Evolutionary conservation across 2,113 vertebrate genomes (phyloP), one percentile per base, ranked within the genome.

Genomic region (Heterocephalus glaber): DNA sequence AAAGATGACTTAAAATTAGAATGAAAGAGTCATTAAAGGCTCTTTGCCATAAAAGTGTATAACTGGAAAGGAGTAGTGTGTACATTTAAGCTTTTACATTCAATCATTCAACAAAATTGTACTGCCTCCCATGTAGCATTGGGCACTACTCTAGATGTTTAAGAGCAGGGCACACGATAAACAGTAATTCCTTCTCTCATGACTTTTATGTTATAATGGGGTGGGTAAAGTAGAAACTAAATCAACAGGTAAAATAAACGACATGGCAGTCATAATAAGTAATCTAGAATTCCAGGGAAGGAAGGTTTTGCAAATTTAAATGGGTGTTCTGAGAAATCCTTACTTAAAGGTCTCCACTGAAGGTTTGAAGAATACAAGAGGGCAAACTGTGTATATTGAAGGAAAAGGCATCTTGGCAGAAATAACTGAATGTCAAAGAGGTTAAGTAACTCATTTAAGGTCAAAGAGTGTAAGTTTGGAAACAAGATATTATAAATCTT

Each of bases 371-470:
- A 7, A 84, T 58, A 5, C 11, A 68, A 81, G 52, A 33, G n/a
- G 89, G 2, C 88, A 66, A 96, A 35, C 28, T 28, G 47, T 41
- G 44, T 68, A 58, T 63, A 85, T 49, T 91, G 38, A 80, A 77
- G 35, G 22, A 35, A 44, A 83, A 85, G 66, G 4, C 11, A 41
- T 72, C 47, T 84, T 30, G 54, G 70, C 7, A 56, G 68, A 38
- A 91, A 81, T n/a, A 86, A 94, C 16, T 85, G 33, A 97, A n/a
- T 92, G 54, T 30, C 3, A 65, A 87, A 68, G 41, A 92, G 9
- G 38, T 87, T 84, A 74, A 89, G 28, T 44, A 76, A 77, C 11
- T 94, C 56, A 90, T 63, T 94, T 81, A 81, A 94, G 28, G 11
- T 97, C 63, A 91, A 81, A 76, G 65, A 86, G 13, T 60, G 10